Percentiles rank a stretch among this genome's conserved stretches.
Conservation (phyloP, 1,140 invertebrate species). For the Bombus huntii region DNA sequence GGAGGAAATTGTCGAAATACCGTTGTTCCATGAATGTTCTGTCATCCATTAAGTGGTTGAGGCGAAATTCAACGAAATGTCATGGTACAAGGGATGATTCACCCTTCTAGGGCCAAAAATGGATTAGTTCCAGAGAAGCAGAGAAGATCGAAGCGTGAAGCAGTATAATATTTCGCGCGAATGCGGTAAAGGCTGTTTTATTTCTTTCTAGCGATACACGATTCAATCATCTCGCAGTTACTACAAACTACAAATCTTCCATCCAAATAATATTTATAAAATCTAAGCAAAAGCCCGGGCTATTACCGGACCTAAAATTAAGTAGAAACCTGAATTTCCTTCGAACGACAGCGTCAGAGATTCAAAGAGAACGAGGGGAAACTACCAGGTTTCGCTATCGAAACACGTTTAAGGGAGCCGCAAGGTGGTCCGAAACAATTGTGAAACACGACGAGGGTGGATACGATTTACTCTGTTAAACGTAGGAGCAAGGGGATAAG, state of each 20-base stretch:
- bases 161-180: slow-evolving; percentile 21
- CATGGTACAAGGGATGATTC: slow-evolving; percentile 24
- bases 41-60: slow-evolving; percentile 6
- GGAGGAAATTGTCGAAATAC: not conserved
- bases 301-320: not conserved
- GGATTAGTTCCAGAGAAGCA: slow-evolving; percentile 39
- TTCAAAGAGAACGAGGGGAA: not conserved
- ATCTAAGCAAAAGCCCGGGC: too few relatives aligned
- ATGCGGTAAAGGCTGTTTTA: slow-evolving; percentile 17
- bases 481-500: not conserved
- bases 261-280: not conserved
- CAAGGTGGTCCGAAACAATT: slow-evolving; percentile 34
- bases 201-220: slow-evolving; percentile 2
- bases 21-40: not conserved
- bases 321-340: not conserved
- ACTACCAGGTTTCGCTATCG: not conserved
- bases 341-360: not conserved
- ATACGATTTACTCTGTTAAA: slow-evolving; percentile 45
- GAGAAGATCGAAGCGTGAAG: slow-evolving; percentile 34
- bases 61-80: slow-evolving; percentile 2
- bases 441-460: slow-evolving; percentile 24
- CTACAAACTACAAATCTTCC: too few relatives aligned
- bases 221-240: not conserved
- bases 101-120: slow-evolving; percentile 45
- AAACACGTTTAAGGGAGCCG: slow-evolving; percentile 18